phyloP scores from a whole-genome alignment of 2,797 vertebrate species.

The Micropoecilia bifurca region DNA sequence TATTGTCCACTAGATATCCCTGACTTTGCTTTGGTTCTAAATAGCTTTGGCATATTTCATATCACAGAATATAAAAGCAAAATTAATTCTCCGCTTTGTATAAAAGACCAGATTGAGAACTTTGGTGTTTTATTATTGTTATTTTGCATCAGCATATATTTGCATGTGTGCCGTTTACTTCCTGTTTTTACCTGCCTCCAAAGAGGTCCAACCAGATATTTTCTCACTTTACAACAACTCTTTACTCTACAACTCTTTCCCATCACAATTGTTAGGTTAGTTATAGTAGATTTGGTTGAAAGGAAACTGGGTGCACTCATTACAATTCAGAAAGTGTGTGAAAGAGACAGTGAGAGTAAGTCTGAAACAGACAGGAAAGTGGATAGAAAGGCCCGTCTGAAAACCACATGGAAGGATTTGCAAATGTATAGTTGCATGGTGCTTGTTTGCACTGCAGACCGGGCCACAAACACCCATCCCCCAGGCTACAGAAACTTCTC shows the following conservation, averaged over 20 bases:
- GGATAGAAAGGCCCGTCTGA: slow-evolving; percentile 42
- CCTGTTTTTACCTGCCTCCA: slow-evolving; percentile 84
- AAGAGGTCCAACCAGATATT: slow-evolving; percentile 81
- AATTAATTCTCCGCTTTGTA: neutral
- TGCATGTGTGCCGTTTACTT: slow-evolving; percentile 63
- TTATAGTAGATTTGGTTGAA: slow-evolving; percentile 5
- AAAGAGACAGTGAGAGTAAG: slow-evolving; percentile 22
- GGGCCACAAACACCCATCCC: slow-evolving; percentile 54
- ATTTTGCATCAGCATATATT: slow-evolving; percentile 58
- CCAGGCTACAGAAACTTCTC: neutral
- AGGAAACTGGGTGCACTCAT: neutral
- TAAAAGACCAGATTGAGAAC: slow-evolving; percentile 12
- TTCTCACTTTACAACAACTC: neutral
- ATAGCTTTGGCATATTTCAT: neutral
- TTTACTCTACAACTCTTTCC: neutral
- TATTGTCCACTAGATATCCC: neutral
- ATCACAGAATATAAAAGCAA: neutral
- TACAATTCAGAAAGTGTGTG: slow-evolving; percentile 7
- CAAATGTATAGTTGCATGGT: slow-evolving; percentile 45
- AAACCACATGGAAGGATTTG: slow-evolving; percentile 58
- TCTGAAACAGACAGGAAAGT: slow-evolving; percentile 42
- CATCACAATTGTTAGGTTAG: neutral
- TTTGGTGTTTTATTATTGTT: slow-evolving; percentile 14
- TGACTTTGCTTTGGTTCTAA: neutral
- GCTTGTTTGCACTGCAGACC: slow-evolving; percentile 56